These are phyloP conservation scores for Acipenser ruthenus DNA, from an alignment of 2,797 vertebrate species.

Conservation along the genomic window DNA sequence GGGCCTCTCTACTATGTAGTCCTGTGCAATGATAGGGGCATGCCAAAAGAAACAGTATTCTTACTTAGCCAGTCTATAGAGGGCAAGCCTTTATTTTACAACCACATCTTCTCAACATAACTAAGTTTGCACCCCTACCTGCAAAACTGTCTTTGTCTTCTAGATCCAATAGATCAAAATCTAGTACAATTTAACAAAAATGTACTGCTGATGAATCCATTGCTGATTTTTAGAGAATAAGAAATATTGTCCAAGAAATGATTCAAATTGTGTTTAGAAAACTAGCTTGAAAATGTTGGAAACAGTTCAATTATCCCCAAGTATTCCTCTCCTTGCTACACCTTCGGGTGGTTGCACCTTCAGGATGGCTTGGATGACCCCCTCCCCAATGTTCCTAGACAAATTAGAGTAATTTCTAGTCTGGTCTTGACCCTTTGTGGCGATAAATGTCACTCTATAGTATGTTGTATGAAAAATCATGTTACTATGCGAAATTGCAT, in stretches of 20 bases:
- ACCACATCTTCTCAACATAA: conserved; percentile 54
- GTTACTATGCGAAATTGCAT: conserved; percentile 15
- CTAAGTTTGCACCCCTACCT: neutral
- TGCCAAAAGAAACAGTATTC: conserved; percentile 32
- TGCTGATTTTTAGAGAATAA: neutral
- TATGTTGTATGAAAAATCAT: conserved; percentile 12
- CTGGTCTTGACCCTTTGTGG: conserved; percentile 14
- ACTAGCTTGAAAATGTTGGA: no score
- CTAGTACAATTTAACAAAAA: neutral
- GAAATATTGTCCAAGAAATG: no score
- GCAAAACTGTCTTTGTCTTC: neutral
- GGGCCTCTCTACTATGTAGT: conserved; percentile 84
- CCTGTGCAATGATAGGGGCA: conserved; percentile 48
- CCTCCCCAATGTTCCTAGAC: no score
- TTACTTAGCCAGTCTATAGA: conserved; percentile 2
- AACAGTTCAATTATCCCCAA: no score
- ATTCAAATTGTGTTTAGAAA: no score
- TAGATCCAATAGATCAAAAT: conserved; percentile 3
- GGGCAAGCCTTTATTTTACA: conserved; percentile 22
- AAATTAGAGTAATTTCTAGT: conserved; percentile 13
- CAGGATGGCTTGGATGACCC: no score
- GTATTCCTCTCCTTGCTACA: no score
- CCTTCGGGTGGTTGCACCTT: no score
- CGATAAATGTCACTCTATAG: neutral
- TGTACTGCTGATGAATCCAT: neutral